Percentiles rank a stretch among this genome's conserved stretches.
Evolutionary conservation across 2,888 invertebrate species (phyloP).

Genomic region (Artemia sinica): DNA sequence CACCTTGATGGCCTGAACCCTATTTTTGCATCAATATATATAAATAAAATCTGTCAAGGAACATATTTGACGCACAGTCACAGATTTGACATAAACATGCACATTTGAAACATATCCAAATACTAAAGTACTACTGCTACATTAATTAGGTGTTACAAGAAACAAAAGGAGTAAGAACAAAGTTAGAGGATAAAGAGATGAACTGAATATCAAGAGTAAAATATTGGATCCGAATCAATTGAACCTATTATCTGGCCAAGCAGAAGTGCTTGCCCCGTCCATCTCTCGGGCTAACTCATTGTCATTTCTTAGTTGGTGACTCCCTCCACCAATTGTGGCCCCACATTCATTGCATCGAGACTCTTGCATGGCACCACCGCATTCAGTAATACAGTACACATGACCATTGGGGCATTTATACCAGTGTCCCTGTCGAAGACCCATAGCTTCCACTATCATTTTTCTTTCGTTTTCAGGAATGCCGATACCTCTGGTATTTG

Average conservation of each 20-base stretch:
- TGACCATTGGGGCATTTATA: conserved; percentile 53
- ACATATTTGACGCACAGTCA: too few species aligned
- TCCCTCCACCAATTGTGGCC: conserved; percentile 38
- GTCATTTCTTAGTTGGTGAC: conserved; percentile 34
- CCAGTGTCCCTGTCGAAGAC: conserved; percentile 43
- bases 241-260: conserved; percentile 24
- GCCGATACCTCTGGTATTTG: conserved; percentile 23
- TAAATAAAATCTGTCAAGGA: too few species aligned
- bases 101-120: too few species aligned
- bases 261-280: conserved; percentile 30
- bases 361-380: conserved; percentile 44
- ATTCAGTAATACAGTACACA: conserved; percentile 45
- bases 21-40: too few species aligned
- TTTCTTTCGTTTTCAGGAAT: conserved; percentile 36
- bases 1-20: too few species aligned
- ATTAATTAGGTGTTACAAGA: too few species aligned
- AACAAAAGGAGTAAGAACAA: too few species aligned
- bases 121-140: too few species aligned
- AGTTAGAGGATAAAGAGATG: too few species aligned
- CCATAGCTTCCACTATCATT: conserved; percentile 41
- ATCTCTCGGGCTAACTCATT: conserved; percentile 35
- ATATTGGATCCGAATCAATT: background rate
- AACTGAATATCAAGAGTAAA: too few species aligned
- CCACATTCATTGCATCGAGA: conserved; percentile 42
- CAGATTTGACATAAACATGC: too few species aligned